Evolutionary conservation across 2,888 invertebrate species (phyloP).

Genomic region (Stratiomys singularior): DNA sequence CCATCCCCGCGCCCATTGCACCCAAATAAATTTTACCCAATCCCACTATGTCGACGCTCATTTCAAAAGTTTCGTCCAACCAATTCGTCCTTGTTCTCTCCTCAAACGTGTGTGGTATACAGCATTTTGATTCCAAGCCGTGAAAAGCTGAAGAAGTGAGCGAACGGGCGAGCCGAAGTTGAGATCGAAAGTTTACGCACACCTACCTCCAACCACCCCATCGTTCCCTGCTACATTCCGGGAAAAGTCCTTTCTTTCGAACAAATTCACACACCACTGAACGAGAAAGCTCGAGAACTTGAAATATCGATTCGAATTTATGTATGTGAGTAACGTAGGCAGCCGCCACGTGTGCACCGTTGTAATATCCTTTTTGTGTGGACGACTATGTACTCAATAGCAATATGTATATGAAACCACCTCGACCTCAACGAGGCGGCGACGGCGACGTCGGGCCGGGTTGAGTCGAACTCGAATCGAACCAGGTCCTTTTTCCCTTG

Average conservation of each 20-base stretch:
- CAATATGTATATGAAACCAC: not conserved
- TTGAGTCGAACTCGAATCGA: not conserved
- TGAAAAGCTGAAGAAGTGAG: not conserved
- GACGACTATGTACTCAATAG: not conserved
- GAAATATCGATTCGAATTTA: slow-evolving; percentile 30
- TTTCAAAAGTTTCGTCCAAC: slow-evolving; percentile 1
- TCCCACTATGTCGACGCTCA: slow-evolving; percentile 11
- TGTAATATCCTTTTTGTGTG: slow-evolving; percentile 17
- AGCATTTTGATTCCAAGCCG: not conserved
- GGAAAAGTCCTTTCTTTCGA: not conserved
- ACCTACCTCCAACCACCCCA: not conserved
- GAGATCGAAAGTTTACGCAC: slow-evolving; percentile 26
- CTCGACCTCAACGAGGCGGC: slow-evolving; percentile 32
- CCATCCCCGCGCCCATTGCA: not conserved
- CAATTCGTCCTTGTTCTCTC: slow-evolving; percentile 2
- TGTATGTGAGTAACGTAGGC: not conserved
- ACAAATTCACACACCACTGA: not conserved
- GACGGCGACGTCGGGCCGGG: not conserved
- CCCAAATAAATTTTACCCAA: not conserved
- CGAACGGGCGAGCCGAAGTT: not conserved
- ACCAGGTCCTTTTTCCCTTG: not conserved
- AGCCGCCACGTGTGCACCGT: slow-evolving; percentile 32
- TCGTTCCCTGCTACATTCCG: not conserved
- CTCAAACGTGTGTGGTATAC: not conserved
- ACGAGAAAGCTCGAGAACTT: slow-evolving; percentile 3